phyloP scores from a whole-genome alignment of 30 jellyfish, hydroid and myxozoan species.

The Mastigias papua region DNA sequence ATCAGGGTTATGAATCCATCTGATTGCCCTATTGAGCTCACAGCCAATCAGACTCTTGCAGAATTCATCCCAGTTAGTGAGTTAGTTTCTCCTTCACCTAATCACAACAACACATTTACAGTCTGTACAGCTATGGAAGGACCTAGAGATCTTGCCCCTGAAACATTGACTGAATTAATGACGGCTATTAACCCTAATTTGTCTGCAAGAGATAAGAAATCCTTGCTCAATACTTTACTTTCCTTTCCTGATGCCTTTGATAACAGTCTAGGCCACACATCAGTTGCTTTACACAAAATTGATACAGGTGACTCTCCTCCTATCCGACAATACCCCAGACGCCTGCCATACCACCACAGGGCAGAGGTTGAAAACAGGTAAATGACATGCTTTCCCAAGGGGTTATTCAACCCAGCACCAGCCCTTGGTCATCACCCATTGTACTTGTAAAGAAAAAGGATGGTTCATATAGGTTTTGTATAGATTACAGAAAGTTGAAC shows the following conservation, averaged over 20 bases:
- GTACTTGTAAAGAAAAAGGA: constrained; percentile 49
- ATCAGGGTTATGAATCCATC: constrained; percentile 50
- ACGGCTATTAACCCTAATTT: not conserved
- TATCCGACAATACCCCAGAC: not conserved
- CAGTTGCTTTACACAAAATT: not conserved
- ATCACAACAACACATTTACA: not conserved
- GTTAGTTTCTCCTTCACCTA: constrained; percentile 30
- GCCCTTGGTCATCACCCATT: constrained; percentile 78
- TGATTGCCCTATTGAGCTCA: constrained; percentile 29
- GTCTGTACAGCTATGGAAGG: constrained; percentile 37
- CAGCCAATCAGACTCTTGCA: constrained; percentile 25
- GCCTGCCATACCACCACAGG: not conserved
- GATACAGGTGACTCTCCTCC: not conserved
- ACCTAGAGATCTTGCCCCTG: constrained; percentile 5
- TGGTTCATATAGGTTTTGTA: constrained; percentile 52
- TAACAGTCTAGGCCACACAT: not conserved
- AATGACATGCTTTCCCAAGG: constrained; percentile 57
- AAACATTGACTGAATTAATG: not conserved
- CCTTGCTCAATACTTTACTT: not conserved
- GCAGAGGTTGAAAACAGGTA: constrained; percentile 18
- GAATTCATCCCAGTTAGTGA: constrained; percentile 60
- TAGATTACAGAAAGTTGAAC: constrained; percentile 32
- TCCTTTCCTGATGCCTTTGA: not conserved
- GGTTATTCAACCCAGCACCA: constrained; percentile 56
- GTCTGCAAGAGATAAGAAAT: not conserved